Base-by-base conservation (phyloP, 2,888 invertebrate species). In the Microctonus hyperodae region DNA sequence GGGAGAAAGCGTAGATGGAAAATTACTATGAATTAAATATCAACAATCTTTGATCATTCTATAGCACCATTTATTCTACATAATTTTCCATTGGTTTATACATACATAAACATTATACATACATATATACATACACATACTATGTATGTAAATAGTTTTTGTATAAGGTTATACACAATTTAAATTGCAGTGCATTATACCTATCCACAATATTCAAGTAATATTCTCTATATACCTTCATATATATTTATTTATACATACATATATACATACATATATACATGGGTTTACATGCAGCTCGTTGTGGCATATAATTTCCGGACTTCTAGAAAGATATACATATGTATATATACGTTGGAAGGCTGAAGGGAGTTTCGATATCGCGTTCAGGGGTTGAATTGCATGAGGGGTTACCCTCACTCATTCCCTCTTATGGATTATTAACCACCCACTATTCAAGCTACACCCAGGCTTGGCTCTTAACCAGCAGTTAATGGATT, bases 401-500 rank as follows among this genome's bases (percentile, higher is more conserved):
- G 56, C n/a, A 23, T 25, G 33, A 57, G 57, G 64, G 55, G 33
- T n/a, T n/a, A 33, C 57, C 48, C 33, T 60, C 28, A 59, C 53
- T 61, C 61, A 51, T 61, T 56, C 44, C 28, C 50, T 66, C 66
- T 66, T 66, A 61, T 66, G 57, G 66, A 66, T 66, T 66, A 66
- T 66, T 62, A 66, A 66, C 62, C 66, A 50, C 44, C 66, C 59
- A 56, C 61, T 66, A 66, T 66, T 66, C 66, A 66, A 50, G 48
- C 51, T 56, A 55, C 37, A 62, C 37, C 50, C 31, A 44, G 56
- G 48, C 62, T 62, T 66, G 66, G 66, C 66, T 66, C 62, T 66
- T 62, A 66, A 66, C 66, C 66, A 66, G 66, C 61, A 66, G 66
- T 66, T 66, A 66, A 66, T 66, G 62, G 66, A 66, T 66, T 66